phyloP scores from a whole-genome alignment of 1,140 invertebrate genomes.

The Ceratoteleas bidentatus region DNA sequence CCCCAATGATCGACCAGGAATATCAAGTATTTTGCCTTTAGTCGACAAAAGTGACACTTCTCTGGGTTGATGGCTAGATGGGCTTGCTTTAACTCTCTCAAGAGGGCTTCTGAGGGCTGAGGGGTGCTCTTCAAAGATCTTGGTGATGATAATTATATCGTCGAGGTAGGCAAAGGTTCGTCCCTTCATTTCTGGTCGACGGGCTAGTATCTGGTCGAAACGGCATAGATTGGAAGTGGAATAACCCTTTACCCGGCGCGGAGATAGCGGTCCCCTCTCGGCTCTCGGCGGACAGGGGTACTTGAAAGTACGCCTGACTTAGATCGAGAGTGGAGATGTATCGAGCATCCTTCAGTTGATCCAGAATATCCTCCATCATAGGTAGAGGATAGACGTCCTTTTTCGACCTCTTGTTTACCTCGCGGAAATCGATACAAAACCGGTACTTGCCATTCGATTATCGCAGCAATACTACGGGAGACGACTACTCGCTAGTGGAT shows the following conservation, averaged over 20 bases:
- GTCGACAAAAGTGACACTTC: too few species aligned
- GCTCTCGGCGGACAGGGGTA: not conserved
- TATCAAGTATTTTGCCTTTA: too few species aligned
- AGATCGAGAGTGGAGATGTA: not conserved
- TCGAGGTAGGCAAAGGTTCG: too few species aligned
- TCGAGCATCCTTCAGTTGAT: not conserved
- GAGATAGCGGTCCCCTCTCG: not conserved
- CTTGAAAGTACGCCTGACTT: not conserved
- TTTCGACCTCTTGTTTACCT: not conserved
- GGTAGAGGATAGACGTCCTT: not conserved
- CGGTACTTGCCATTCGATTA: not conserved
- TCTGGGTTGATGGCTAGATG: too few species aligned
- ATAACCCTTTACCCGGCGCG: not conserved
- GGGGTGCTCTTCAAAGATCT: too few species aligned
- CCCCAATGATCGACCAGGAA: too few species aligned
- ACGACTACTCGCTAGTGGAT: not conserved
- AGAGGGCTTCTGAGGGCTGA: too few species aligned
- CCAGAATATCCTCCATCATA: not conserved
- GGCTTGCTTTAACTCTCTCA: too few species aligned
- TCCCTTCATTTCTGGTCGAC: too few species aligned
- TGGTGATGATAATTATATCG: too few species aligned
- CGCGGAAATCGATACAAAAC: not conserved
- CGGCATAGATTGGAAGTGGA: not conserved
- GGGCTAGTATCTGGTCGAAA: too few species aligned
- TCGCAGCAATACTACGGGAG: not conserved